Evolutionary conservation across 2,888 invertebrate genomes (phyloP).

Genomic region (Argyresthia albistria): DNA sequence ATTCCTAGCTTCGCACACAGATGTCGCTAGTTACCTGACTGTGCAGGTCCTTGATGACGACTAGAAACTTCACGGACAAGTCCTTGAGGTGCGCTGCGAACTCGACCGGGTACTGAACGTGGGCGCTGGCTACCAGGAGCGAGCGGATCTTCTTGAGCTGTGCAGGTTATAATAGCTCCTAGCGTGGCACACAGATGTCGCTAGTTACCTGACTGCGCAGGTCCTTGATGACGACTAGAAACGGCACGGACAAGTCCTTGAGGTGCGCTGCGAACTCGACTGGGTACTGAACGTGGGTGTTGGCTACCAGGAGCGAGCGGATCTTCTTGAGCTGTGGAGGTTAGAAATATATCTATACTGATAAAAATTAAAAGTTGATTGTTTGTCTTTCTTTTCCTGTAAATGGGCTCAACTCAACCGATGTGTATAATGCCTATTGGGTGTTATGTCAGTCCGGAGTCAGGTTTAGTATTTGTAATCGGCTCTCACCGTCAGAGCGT

Average conservation of each 20-base stretch:
- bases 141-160: slow-evolving; percentile 62
- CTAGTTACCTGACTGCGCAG: slow-evolving; percentile 84
- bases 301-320: slow-evolving; percentile 86
- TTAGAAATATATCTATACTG: slow-evolving; percentile 12
- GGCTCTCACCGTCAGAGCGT: too few species aligned
- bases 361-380: too few species aligned
- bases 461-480: too few species aligned
- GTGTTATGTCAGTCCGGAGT: too few species aligned
- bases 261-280: slow-evolving; percentile 82
- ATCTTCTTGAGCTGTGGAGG: slow-evolving; percentile 84
- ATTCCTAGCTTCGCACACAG: too few species aligned
- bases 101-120: slow-evolving; percentile 74
- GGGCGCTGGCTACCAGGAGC: slow-evolving; percentile 85
- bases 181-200: too few species aligned
- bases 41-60: slow-evolving; percentile 88
- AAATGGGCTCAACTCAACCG: too few species aligned
- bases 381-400: too few species aligned
- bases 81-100: slow-evolving; percentile 84
- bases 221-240: slow-evolving; percentile 88
- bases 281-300: slow-evolving; percentile 77
- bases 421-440: too few species aligned
- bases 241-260: slow-evolving; percentile 84
- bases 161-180: too few species aligned
- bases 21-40: slow-evolving; percentile 75
- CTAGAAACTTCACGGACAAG: slow-evolving; percentile 85